Conservation (phyloP, 1,140 invertebrate genomes). For the Archivesica marissinica region DNA sequence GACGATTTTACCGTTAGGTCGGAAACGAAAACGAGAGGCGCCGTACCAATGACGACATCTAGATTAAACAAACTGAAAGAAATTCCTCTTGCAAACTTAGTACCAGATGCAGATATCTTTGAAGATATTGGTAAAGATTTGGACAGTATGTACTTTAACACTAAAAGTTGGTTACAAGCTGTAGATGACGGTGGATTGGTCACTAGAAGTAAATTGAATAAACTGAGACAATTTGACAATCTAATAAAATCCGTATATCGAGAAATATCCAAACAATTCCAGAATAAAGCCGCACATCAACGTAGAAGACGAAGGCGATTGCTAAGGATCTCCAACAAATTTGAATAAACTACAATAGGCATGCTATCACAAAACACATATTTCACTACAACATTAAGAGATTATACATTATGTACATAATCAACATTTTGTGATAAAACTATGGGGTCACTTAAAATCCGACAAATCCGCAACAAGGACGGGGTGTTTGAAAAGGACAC, state of each 20-base stretch:
- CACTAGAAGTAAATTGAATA: not conserved
- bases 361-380: not conserved
- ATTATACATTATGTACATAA: not conserved
- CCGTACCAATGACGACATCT: not conserved
- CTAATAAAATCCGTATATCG: not conserved
- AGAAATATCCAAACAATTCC: not conserved
- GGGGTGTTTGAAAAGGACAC: too few relatives aligned
- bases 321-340: not conserved
- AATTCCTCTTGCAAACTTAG: not conserved
- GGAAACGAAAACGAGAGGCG: not conserved
- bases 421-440: not conserved
- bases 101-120: not conserved
- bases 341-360: not conserved
- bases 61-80: not conserved
- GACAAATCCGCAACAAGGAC: too few relatives aligned
- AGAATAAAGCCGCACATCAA: not conserved
- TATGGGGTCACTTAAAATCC: not conserved
- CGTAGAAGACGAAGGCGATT: not conserved
- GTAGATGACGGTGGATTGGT: not conserved
- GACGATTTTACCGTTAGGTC: not conserved
- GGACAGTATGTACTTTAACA: constrained; percentile 25
- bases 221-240: constrained; percentile 4
- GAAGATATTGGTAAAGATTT: not conserved
- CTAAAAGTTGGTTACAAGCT: constrained; percentile 19
- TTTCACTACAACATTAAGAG: not conserved